phyloP scores from a whole-genome alignment of 2,888 invertebrate genomes.

The Spisula solida region DNA sequence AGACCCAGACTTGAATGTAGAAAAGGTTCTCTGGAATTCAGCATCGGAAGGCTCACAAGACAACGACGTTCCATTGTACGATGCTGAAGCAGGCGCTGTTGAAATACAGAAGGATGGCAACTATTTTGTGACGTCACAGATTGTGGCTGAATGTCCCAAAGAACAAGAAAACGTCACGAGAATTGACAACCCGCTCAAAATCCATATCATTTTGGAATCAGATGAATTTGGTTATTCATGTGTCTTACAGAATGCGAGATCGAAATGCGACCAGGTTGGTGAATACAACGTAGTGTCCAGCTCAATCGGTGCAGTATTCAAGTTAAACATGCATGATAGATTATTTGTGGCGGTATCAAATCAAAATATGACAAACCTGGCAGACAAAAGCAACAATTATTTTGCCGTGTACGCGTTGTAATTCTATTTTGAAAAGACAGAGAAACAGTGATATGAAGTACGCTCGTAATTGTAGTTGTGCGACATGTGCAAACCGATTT shows the following conservation, averaged over 20 bases:
- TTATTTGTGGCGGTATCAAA: not conserved
- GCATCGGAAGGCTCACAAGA: not conserved
- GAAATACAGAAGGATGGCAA: not conserved
- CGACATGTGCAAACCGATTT: too few relatives aligned
- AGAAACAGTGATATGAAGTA: too few relatives aligned
- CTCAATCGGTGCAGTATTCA: slow-evolving; percentile 5
- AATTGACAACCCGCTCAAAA: not conserved
- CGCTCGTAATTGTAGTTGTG: too few relatives aligned
- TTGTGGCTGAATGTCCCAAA: not conserved
- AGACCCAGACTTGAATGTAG: not conserved
- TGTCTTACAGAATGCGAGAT: not conserved
- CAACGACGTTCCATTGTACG: not conserved
- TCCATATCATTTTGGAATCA: not conserved
- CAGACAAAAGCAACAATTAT: not conserved
- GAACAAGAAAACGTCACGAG: not conserved
- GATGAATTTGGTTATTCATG: not conserved
- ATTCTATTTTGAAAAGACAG: not conserved
- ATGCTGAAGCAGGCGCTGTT: not conserved
- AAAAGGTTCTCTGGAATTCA: not conserved
- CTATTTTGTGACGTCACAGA: not conserved
- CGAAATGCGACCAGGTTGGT: not conserved
- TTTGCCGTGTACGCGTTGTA: not conserved
- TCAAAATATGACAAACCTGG: not conserved
- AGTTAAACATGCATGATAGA: not conserved
- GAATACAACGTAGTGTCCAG: not conserved